These are phyloP conservation scores for Mus caroli DNA, from an alignment of 2,797 vertebrate species.

Conservation along the genomic window DNA sequence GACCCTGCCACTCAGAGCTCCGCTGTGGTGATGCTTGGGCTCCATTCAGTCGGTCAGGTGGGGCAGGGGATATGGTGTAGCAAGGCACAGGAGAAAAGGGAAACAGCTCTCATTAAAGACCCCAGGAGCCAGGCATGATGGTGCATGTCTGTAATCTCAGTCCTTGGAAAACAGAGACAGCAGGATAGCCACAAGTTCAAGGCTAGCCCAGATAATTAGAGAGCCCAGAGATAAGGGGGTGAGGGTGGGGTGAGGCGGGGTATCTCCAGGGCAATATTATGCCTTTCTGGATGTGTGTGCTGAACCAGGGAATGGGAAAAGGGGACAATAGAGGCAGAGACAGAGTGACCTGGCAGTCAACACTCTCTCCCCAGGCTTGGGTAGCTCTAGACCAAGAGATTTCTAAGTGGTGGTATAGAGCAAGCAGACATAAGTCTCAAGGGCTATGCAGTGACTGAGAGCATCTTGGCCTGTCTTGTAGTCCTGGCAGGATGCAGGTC, in stretches of 20 bases:
- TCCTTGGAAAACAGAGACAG: not conserved
- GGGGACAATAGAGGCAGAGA: not conserved
- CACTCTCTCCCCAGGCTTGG: not conserved
- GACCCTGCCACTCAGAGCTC: not conserved
- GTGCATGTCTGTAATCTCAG: not conserved
- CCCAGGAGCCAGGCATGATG: not conserved
- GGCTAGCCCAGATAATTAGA: not conserved
- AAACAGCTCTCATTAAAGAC: not conserved
- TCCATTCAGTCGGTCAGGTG: fast-evolving
- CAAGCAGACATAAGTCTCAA: too few species aligned
- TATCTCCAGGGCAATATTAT: too few species aligned
- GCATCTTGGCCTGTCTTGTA: not conserved
- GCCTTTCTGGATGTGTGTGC: not conserved
- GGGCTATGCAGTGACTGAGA: not conserved
- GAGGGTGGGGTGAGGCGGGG: fast-evolving
- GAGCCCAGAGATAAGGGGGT: not conserved
- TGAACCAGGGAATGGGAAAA: not conserved
- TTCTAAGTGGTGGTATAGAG: not conserved
- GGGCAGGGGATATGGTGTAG: not conserved
- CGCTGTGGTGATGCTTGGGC: not conserved
- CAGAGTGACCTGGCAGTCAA: not conserved
- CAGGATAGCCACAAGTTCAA: not conserved
- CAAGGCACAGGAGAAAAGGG: not conserved
- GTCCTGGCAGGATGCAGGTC: too few species aligned
- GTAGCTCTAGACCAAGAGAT: not conserved